phyloP scores from a whole-genome alignment of 2,113 vertebrate genomes.

The Colinus virginianus region DNA sequence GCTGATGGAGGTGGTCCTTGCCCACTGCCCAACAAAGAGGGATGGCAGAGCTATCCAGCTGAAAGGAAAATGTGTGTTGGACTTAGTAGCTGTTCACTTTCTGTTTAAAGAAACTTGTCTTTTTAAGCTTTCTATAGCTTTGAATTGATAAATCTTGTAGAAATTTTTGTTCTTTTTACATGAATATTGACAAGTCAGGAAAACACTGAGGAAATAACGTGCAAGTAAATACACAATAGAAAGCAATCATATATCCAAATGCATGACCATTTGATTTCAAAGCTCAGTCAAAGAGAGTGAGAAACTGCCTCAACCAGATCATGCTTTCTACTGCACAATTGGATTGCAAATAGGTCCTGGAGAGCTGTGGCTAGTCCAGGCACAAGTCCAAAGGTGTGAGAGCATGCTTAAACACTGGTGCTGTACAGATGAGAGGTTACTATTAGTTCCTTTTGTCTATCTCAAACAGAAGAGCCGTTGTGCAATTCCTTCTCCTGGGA shows the following conservation, averaged over 20 bases:
- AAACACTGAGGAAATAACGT: not conserved
- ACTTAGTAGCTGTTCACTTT: fast-evolving
- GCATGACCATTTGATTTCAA: not conserved
- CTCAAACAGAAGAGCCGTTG: not conserved
- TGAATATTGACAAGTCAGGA: not conserved
- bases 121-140: not conserved
- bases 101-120: not conserved
- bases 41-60: not conserved
- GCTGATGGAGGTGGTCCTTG: fast-evolving
- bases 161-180: not conserved
- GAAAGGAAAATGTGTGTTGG: fast-evolving
- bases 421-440: not conserved
- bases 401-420: not conserved
- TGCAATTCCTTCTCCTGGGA: not conserved
- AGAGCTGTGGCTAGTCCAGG: not conserved
- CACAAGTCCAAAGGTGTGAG: not conserved
- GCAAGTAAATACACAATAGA: not conserved
- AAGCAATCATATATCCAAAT: not conserved
- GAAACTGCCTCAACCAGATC: not conserved
- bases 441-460: not conserved
- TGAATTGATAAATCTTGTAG: not conserved
- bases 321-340: not conserved
- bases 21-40: not conserved
- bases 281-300: not conserved
- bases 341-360: not conserved